Conservation (phyloP, 2,113 vertebrate genomes). For the Scytalopus superciliaris region DNA sequence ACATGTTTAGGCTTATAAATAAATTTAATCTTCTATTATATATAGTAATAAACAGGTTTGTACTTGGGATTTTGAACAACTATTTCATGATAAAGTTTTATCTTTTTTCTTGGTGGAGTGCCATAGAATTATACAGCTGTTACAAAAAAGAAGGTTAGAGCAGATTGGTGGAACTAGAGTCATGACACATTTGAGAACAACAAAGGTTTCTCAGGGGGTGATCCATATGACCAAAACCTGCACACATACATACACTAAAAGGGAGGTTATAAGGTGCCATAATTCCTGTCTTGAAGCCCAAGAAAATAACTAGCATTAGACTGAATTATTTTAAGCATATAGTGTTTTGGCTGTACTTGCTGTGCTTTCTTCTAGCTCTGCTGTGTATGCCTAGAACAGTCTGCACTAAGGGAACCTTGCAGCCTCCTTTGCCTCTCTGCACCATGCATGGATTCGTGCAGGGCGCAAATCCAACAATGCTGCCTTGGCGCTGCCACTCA, state of each 20-base stretch:
- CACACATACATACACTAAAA: neutral
- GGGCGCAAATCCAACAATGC: neutral
- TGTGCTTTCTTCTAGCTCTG: neutral
- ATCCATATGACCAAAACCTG: neutral
- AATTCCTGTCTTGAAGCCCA: neutral
- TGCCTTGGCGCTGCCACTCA: neutral
- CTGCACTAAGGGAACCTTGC: neutral
- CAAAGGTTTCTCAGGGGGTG: neutral
- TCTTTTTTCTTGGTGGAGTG: neutral
- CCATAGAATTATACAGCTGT: neutral
- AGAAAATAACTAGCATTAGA: neutral
- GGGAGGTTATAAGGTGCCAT: neutral
- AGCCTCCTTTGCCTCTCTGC: neutral
- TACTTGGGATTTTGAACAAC: neutral
- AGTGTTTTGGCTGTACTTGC: neutral
- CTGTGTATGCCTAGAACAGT: neutral
- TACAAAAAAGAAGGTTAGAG: neutral
- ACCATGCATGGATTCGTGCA: rapidly evolving
- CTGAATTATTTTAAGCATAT: neutral
- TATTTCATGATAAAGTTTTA: neutral
- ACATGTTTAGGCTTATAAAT: neutral
- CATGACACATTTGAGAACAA: neutral
- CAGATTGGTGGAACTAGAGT: neutral
- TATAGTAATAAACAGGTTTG: neutral
- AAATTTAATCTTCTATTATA: neutral